A percentile compares a stretch with the other conserved stretches of the same genome.
phyloP scores from a whole-genome alignment of 1,140 invertebrate species.

The Zaprionus davidi region DNA sequence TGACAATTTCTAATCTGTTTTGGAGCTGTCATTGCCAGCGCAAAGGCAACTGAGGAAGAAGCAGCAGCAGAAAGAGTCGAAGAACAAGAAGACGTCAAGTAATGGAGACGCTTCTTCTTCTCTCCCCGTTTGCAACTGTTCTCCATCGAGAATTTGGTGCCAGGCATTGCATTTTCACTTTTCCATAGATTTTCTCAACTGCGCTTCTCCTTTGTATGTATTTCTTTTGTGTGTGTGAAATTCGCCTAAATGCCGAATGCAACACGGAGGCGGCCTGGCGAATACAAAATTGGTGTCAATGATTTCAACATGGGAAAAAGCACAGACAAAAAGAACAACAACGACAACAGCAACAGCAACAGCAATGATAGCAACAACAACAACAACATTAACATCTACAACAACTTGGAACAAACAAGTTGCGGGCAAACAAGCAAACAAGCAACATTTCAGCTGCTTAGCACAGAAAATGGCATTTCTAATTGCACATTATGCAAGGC shows the following conservation, averaged over 20 bases:
- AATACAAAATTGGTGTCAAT: slow-evolving; percentile 75
- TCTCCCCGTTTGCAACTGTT: slow-evolving; percentile 33
- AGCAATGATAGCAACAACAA: slow-evolving; percentile 6
- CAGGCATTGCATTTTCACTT: slow-evolving; percentile 65
- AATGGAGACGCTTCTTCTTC: background rate
- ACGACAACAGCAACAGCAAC: slow-evolving; percentile 7
- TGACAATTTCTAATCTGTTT: slow-evolving; percentile 65
- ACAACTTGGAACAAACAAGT: slow-evolving; percentile 25
- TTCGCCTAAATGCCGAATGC: slow-evolving; percentile 68
- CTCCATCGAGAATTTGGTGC: slow-evolving; percentile 62
- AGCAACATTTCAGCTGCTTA: slow-evolving; percentile 50
- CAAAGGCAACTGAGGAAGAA: background rate
- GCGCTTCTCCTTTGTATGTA: slow-evolving; percentile 3
- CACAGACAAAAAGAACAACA: slow-evolving; percentile 41
- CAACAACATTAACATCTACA: background rate
- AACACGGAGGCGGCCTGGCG: slow-evolving; percentile 46
- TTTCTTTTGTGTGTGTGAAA: slow-evolving; percentile 55
- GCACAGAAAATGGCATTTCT: slow-evolving; percentile 71
- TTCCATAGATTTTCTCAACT: slow-evolving; percentile 48
- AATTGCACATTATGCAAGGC: slow-evolving; percentile 76
- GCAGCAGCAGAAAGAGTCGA: background rate
- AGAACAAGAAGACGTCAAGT: slow-evolving; percentile 13
- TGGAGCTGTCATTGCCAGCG: slow-evolving; percentile 15
- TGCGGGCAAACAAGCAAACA: slow-evolving; percentile 29
- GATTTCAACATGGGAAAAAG: slow-evolving; percentile 76